These are phyloP conservation scores for Clunio marinus DNA, from an alignment of 2,888 invertebrate species.

Conservation along the genomic window DNA sequence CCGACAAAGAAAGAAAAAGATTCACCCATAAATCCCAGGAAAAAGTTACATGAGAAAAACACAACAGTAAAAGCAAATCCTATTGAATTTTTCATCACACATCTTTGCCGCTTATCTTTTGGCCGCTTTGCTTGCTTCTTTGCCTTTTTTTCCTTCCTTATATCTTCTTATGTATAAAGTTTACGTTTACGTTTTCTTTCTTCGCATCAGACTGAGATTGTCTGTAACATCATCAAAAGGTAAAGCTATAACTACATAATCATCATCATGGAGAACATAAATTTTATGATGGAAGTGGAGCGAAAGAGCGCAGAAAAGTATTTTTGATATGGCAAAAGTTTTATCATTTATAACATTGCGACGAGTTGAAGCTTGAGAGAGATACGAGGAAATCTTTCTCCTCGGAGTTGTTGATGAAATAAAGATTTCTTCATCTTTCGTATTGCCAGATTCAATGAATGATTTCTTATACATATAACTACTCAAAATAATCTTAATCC, in stretches of 20 bases:
- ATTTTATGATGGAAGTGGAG: conserved; percentile 23
- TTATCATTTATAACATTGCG: conserved; percentile 35
- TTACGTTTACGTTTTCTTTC: conserved; percentile 24
- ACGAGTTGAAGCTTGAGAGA: conserved; percentile 19
- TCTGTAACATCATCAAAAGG: conserved; percentile 39
- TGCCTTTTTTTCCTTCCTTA: neutral
- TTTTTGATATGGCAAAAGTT: conserved; percentile 36
- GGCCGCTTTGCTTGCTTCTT: neutral
- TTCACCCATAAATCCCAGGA: conserved; percentile 29
- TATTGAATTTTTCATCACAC: conserved; percentile 39
- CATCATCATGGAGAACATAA: conserved; percentile 36
- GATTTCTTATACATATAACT: neutral
- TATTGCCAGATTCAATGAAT: conserved; percentile 8
- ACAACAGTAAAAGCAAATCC: conserved; percentile 27
- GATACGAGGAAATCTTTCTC: conserved; percentile 32
- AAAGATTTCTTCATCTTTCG: conserved; percentile 28
- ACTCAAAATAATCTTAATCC: conserved; percentile 1
- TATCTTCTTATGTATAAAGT: neutral
- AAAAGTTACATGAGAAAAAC: conserved; percentile 11
- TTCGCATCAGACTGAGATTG: conserved; percentile 34
- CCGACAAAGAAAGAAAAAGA: conserved; percentile 8
- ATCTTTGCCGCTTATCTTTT: neutral
- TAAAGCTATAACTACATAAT: conserved; percentile 38
- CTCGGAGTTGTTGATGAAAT: conserved; percentile 28
- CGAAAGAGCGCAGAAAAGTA: neutral